These are phyloP conservation scores for Trachelus stipa DNA, from an alignment of 2,888 invertebrate genomes.

Conservation along the genomic window DNA sequence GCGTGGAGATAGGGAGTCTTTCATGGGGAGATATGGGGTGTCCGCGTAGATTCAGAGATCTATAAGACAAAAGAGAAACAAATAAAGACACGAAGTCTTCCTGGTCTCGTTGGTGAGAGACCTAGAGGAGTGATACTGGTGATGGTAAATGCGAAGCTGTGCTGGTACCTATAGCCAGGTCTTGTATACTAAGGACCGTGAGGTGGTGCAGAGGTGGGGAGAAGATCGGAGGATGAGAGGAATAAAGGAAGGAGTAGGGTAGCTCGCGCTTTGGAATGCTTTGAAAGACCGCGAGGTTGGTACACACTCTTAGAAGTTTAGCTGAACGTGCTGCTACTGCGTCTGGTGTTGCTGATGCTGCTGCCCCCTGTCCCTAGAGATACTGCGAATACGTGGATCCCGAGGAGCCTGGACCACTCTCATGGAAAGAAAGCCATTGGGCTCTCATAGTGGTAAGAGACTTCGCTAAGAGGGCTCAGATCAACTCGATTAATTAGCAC, in stretches of 20 bases:
- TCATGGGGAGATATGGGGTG: not conserved
- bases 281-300: conserved; percentile 64
- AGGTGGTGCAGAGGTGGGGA: conserved; percentile 20
- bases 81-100: conserved; percentile 47
- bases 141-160: conserved; percentile 10
- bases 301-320: conserved; percentile 40
- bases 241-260: conserved; percentile 45
- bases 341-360: conserved; percentile 3
- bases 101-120: conserved; percentile 20
- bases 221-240: conserved; percentile 34
- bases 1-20: conserved; percentile 3
- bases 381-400: conserved; percentile 46
- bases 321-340: conserved; percentile 47
- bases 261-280: conserved; percentile 65
- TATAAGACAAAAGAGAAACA: conserved; percentile 49
- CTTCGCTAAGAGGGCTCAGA: conserved; percentile 24
- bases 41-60: conserved; percentile 35
- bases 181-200: conserved; percentile 11
- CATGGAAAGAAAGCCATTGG: conserved; percentile 1
- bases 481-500: conserved; percentile 66
- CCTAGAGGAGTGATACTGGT: conserved; percentile 6
- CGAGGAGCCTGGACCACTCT: conserved; percentile 41
- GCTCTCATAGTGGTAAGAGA: conserved; percentile 22
- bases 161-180: not conserved
- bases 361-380: not conserved